Conservation (phyloP, 2,888 invertebrate genomes). For the Orchesella flavescens region DNA sequence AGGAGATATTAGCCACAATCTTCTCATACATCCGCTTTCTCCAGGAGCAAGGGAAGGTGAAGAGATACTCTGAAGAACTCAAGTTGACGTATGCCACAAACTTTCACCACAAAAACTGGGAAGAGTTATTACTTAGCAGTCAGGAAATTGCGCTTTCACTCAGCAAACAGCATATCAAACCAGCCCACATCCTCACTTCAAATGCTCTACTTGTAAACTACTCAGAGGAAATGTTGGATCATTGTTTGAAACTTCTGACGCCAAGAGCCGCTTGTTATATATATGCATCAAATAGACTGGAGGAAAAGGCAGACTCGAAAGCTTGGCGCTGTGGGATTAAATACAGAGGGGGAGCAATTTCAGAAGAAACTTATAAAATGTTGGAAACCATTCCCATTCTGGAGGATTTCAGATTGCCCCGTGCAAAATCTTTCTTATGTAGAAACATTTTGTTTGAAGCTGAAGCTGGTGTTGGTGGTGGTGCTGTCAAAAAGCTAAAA, state of each 20-base stretch:
- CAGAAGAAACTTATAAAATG: too few species aligned
- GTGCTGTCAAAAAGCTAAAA: too few species aligned
- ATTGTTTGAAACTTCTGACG: neutral
- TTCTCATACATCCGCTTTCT: slow-evolving; percentile 37
- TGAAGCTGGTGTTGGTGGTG: neutral
- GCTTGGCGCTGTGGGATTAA: slow-evolving; percentile 5
- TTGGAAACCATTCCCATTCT: too few species aligned
- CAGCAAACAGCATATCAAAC: neutral
- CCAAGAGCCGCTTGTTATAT: slow-evolving; percentile 10
- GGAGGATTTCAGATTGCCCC: too few species aligned
- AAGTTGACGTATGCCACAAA: neutral
- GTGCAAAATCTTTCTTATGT: neutral
- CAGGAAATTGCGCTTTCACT: neutral
- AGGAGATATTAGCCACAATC: neutral
- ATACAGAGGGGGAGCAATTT: neutral
- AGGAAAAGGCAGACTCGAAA: neutral
- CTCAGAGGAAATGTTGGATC: neutral
- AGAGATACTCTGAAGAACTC: slow-evolving; percentile 16
- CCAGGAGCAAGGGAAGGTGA: neutral
- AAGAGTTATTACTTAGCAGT: neutral
- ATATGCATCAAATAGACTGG: neutral
- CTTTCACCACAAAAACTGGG: slow-evolving; percentile 46
- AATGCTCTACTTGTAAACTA: neutral
- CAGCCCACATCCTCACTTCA: slow-evolving; percentile 1
- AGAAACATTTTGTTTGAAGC: slow-evolving; percentile 4